Evolutionary conservation across 2,797 vertebrate genomes (phyloP), one percentile per base, ranked within the genome.

Genomic region (Percopsis omiscomaycus): DNA sequence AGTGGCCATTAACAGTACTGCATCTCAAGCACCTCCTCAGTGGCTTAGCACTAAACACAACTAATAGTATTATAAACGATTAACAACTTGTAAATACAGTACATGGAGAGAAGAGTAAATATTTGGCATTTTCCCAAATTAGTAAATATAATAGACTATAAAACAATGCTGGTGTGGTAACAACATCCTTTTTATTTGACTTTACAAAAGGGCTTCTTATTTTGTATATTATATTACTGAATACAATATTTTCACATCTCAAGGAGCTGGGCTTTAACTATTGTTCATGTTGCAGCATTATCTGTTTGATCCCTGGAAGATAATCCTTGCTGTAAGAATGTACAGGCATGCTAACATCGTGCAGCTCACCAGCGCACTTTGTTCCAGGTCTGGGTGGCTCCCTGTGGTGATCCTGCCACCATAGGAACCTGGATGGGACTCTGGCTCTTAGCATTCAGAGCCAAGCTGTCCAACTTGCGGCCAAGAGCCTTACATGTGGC

Each of bases 301-400:
- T 53, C 13, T 48, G 9, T 37, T 12, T 44, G n/a, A 16, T 22
- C 10, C 2, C 22, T 12, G 61, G 13, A 66, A 15, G 10, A 56
- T 14, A 12, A 54, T 3, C 5, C 9, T 12, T n/a, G 11, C 46
- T 47, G 2, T 47, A 8, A 16, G 10, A 55, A n/a, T 54, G 6
- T 68, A 16, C 5, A 4, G 0, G 1, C 11, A 3, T 2, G 3
- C 12, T 27, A 77, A 49, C 1, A 46, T 29, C 15, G 27, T 56
- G 4, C 15, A 61, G 27, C 92, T 94, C 90, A 99, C 98, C 98
- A 98, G 87, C 98, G 90, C 1, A 99, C 96, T 95, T 99, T 99
- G 91, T 99, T 98, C 93, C 96, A 98, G 0, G 97, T 98, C 89
- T 99, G 97, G 0, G 98, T 99, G 61, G 96, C 97, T 0, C 98